A percentile compares a stretch with the other conserved stretches of the same genome.
These are phyloP conservation scores for Glaucopsyche alexis DNA, from an alignment of 2,888 invertebrate species.

Conservation along the genomic window DNA sequence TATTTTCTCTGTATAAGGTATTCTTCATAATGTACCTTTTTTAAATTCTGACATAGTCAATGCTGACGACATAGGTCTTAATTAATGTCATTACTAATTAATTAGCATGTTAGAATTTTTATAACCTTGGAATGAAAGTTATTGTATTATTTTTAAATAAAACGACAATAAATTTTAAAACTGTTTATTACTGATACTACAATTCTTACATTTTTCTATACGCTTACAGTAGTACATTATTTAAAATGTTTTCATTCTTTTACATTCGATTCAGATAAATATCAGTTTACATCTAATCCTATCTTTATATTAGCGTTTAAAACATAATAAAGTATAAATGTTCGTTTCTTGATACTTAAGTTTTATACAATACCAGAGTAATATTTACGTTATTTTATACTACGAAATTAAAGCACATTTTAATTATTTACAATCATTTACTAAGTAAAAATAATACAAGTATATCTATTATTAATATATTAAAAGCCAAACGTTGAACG, in stretches of 20 bases:
- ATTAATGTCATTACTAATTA: no score
- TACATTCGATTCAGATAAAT: conserved; percentile 25
- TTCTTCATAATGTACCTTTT: neutral
- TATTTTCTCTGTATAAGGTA: neutral
- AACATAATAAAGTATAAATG: conserved; percentile 51
- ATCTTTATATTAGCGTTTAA: conserved; percentile 35
- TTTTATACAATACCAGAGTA: conserved; percentile 30
- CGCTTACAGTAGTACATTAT: conserved; percentile 25
- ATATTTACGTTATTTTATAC: conserved; percentile 22
- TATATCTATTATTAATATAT: conserved; percentile 30
- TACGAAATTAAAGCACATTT: conserved; percentile 32
- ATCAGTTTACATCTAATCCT: conserved; percentile 27
- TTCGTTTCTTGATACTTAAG: conserved; percentile 43
- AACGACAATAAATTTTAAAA: conserved; percentile 47
- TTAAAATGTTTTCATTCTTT: conserved; percentile 46
- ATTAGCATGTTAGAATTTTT: no score
- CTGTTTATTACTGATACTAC: conserved; percentile 73
- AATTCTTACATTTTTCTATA: conserved; percentile 43
- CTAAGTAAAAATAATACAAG: conserved; percentile 28
- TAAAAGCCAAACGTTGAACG: conserved; percentile 35
- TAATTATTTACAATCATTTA: conserved; percentile 31
- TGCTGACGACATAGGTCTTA: no score
- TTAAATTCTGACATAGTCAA: neutral
- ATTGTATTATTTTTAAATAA: neutral
- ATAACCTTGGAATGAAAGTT: no score